Evolutionary conservation across 2,113 vertebrate genomes (phyloP), one percentile per base, ranked within the genome.

Genomic region (Orthonyx spaldingii): DNA sequence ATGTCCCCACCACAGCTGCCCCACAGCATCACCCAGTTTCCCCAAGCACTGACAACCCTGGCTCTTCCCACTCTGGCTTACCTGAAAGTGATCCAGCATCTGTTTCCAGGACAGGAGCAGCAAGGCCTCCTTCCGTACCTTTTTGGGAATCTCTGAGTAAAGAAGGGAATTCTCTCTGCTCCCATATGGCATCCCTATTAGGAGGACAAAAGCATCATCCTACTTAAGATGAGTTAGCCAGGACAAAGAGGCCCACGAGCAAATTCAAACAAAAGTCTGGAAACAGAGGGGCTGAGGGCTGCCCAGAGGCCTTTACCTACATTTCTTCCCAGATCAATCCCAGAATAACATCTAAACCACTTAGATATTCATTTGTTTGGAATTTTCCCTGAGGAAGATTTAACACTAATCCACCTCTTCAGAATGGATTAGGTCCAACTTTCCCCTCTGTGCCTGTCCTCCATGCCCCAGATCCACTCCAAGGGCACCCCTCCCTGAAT

Each of bases 81-180:
- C 99, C 99, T 99, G 99, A 88, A 99, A 99, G 92, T 99, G 99
- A 98, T 99, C 99, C 95, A 99, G 97, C 99, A 99, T 99, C 98
- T 99, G 99, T 84, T 99, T 99, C 99, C 99, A 99, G 3, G 99
- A 99, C 96, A 99, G 97, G 91, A 99, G 98, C 70, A 99, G 96
- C 72, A 99, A 97, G 30, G 99, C 98, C 96, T 99, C 99, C 94
- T 99, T 99, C 76, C 99, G 98, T 63, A 99, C 97, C 98, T 99
- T 99, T 98, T 98, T 99, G 91, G 99, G 99, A 91, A 99, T 99
- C 98, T 99, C 99, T 5, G 99, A 99, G 97, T 99, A 99, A 83
- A 99, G 98, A 78, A 99, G 98, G 28, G 99, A 99, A 96, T 99
- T 99, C 96, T 99, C 99, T 88, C 99, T 98, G 98, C 99, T 99